phyloP scores from a whole-genome alignment of 2,113 vertebrate genomes.

The Cochlearius cochlearius region DNA sequence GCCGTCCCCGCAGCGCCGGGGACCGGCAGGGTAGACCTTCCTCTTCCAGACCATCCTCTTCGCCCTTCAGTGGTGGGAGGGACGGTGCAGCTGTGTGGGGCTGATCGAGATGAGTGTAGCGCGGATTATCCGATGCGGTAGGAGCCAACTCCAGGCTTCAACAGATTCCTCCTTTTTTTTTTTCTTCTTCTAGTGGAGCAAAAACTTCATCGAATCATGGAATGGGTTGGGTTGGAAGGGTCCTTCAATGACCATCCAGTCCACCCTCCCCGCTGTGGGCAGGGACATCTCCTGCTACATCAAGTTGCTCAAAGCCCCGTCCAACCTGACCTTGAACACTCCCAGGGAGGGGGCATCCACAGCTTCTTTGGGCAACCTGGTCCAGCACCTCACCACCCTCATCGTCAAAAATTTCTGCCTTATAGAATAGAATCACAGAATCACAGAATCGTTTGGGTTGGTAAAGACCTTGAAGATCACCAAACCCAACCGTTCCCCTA shows the following conservation, averaged over 20 bases:
- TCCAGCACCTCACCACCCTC: neutral
- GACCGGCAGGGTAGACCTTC: neutral
- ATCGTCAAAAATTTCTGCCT: no score
- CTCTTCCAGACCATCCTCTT: neutral
- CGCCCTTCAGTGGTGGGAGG: rapidly evolving
- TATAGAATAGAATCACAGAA: no score
- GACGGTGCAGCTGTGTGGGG: neutral
- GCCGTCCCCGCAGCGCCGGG: rapidly evolving
- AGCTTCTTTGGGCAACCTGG: neutral
- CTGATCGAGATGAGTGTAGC: neutral
- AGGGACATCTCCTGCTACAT: neutral
- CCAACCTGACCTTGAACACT: neutral
- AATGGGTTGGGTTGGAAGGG: neutral
- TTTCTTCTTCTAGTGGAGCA: rapidly evolving
- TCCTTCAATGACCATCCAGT: neutral
- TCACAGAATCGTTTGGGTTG: no score
- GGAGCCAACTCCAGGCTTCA: neutral
- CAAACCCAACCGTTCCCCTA: no score
- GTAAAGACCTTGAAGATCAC: no score
- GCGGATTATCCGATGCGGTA: rapidly evolving
- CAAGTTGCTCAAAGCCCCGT: neutral
- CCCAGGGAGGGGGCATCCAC: neutral
- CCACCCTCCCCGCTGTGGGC: neutral
- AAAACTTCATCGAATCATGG: neutral
- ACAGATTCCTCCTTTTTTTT: neutral